Conservation (phyloP, 2,888 invertebrate genomes). For the Acrobasis repandana region DNA sequence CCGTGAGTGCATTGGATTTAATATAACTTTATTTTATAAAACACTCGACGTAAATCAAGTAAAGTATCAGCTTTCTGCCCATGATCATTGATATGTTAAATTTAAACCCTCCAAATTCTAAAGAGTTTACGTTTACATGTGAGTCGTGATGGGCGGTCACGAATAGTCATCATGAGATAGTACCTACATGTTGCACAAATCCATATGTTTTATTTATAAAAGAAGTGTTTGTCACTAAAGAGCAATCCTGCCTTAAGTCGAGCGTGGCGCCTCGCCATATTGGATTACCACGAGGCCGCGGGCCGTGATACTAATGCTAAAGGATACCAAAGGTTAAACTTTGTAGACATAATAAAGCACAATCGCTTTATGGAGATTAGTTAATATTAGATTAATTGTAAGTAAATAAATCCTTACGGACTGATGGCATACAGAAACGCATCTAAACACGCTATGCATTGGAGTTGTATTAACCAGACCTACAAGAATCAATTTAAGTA, state of each 20-base stretch:
- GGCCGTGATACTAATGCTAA: conserved; percentile 66
- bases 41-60: too few species aligned
- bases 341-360: conserved; percentile 63
- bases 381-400: conserved; percentile 11
- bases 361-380: conserved; percentile 38
- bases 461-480: too few species aligned
- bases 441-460: too few species aligned
- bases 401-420: too few species aligned
- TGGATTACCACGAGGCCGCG: conserved; percentile 73
- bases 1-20: too few species aligned
- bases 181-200: background rate
- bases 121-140: background rate
- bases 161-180: conserved; percentile 14
- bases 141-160: background rate
- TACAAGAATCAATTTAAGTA: too few species aligned
- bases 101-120: background rate
- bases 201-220: conserved; percentile 9
- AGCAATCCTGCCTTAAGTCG: conserved; percentile 59
- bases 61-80: too few species aligned
- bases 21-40: too few species aligned
- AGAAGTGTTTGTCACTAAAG: conserved; percentile 47
- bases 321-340: conserved; percentile 71
- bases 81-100: too few species aligned
- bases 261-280: conserved; percentile 72
- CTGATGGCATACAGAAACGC: too few species aligned